Percentiles rank a stretch among this genome's conserved stretches.
phyloP scores from a whole-genome alignment of 2,888 invertebrate genomes.

The Cryptus armator region DNA sequence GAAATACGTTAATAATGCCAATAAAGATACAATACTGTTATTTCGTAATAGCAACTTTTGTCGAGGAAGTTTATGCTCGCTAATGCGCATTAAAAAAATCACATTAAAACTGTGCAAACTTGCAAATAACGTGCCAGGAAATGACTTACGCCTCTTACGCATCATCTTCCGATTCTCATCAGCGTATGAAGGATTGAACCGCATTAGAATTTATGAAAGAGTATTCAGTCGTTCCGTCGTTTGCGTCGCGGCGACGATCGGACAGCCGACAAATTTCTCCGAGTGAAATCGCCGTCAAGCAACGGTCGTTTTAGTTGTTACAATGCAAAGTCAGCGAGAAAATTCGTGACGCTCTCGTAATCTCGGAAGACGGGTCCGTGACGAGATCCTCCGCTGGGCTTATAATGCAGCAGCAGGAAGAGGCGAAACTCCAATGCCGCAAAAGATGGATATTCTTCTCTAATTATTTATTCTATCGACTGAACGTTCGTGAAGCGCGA shows the following conservation, averaged over 20 bases:
- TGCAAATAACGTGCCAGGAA: not conserved
- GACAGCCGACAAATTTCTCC: conserved; percentile 53
- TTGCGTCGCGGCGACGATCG: conserved; percentile 13
- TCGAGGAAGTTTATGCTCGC: not conserved
- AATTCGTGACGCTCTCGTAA: conserved; percentile 57
- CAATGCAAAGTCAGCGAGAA: conserved; percentile 48
- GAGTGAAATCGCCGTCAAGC: conserved; percentile 56
- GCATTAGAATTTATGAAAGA: conserved; percentile 37
- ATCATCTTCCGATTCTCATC: conserved; percentile 59
- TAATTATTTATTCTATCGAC: conserved; percentile 38
- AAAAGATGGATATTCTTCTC: conserved; percentile 30
- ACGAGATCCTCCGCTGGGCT: conserved; percentile 18
- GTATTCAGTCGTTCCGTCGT: conserved; percentile 21
- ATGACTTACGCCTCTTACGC: conserved; percentile 44
- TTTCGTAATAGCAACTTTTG: not conserved
- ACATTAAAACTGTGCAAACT: not conserved
- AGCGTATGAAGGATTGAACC: conserved; percentile 37
- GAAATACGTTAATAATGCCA: not conserved
- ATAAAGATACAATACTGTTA: not conserved
- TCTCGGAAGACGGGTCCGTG: conserved; percentile 43
- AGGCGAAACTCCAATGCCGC: conserved; percentile 36
- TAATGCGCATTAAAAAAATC: conserved; percentile 12
- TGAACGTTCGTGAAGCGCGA: conserved; percentile 5
- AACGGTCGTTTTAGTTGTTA: conserved; percentile 15
- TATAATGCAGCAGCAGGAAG: conserved; percentile 1